Base-by-base conservation (phyloP, 2,888 invertebrate species). In the Cerceris rybyensis region DNA sequence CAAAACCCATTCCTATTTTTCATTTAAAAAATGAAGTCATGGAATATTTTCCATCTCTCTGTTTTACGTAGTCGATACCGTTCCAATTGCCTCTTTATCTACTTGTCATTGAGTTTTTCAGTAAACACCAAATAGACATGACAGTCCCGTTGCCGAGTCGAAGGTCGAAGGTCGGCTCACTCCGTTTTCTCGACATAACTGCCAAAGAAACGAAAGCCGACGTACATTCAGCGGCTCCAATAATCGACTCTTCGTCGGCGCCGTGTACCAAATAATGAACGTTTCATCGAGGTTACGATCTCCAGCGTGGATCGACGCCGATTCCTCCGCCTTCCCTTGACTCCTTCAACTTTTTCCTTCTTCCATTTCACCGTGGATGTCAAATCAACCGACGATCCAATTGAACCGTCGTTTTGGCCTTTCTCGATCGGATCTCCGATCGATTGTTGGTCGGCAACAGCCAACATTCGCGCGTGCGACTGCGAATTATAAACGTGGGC, bases 401-500 rank as follows among this genome's bases (percentile, higher is more conserved):
- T 28, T 28, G 28, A 28, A 28, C 28, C 28, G 28, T 28, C 28
- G 54, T 57, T 54, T 69, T 67, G 70, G 71, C 72, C 72, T 68
- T 74, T 61, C 74, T 64, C 82, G 70, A 82, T 70, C 70, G 74
- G 85, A 84, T 81, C 84, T 73, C 63, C 73, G 79, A 80, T 80
- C 75, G 70, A 41, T 70, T 57, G 65, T 57, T 49, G 49, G 41
- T 58, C 71, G 79, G 67, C 82, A 72, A 60, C 63, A 72, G 75
- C 67, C 75, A 82, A 82, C 78, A 78, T 84, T 70, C 73, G 75
- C 78, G 84, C 72, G 78, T 84, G 76, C 75, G 77, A 69, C 78
- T 73, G 78, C 76, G 82, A 80, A 76, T 86, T 84, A 82, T 78
- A 82, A 78, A 78, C 86, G 80, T 78, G 81, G 83, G 78, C 83